Conservation (phyloP, 2,113 vertebrate genomes). For the Pantherophis guttatus region DNA sequence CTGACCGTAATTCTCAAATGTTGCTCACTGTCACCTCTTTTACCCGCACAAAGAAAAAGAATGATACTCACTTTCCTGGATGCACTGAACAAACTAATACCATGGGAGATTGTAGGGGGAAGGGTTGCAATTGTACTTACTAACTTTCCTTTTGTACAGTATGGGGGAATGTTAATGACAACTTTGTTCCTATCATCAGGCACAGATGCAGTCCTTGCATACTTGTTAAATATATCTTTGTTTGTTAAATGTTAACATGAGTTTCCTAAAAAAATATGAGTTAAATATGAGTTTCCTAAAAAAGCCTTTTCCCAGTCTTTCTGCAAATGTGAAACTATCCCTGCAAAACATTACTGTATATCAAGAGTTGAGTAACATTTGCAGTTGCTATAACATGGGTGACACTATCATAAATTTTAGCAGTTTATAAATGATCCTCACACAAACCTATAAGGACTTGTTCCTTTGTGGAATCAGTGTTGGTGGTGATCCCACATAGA, state of each 20-base stretch:
- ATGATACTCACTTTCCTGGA: background rate
- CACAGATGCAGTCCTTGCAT: background rate
- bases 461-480: background rate
- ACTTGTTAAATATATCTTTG: background rate
- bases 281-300: background rate
- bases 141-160: background rate
- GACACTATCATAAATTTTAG: background rate
- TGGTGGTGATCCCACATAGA: background rate
- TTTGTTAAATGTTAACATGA: background rate
- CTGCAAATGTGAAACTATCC: background rate
- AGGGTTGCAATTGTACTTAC: background rate
- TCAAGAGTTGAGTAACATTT: background rate
- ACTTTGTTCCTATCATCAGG: background rate
- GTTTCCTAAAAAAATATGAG: background rate
- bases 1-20: background rate
- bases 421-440: background rate
- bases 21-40: background rate
- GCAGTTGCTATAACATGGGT: background rate
- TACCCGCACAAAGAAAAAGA: background rate
- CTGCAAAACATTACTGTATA: background rate
- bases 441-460: background rate
- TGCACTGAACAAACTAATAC: background rate
- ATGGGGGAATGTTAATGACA: background rate
- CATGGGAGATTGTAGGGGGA: background rate
- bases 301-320: background rate